These are phyloP conservation scores for Gobio gobio DNA, from an alignment of 2,113 vertebrate species.

Conservation along the genomic window DNA sequence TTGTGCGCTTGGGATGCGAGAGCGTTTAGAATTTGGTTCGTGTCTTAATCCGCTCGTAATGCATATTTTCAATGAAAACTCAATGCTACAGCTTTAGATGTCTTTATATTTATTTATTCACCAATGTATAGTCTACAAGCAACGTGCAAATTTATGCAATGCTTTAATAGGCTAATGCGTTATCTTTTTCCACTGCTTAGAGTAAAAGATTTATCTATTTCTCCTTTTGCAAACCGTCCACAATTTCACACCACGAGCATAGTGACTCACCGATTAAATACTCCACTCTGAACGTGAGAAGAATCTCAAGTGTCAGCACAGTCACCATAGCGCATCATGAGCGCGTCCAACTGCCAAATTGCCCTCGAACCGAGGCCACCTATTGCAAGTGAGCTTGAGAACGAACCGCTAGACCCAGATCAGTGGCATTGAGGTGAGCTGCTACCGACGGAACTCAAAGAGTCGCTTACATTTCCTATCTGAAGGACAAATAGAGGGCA, in stretches of 20 bases:
- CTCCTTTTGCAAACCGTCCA: not conserved
- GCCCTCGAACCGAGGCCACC: conserved; percentile 23
- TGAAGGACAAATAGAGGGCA: conserved; percentile 65
- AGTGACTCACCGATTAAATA: conserved; percentile 59
- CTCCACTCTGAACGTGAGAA: conserved; percentile 54
- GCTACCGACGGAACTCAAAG: not conserved
- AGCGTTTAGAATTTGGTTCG: conserved; percentile 18
- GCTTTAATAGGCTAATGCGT: not conserved
- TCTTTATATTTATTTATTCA: not conserved
- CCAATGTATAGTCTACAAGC: too few relatives aligned
- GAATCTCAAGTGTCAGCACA: conserved; percentile 48
- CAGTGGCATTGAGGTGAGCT: not conserved
- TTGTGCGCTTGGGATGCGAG: not conserved
- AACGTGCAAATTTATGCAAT: not conserved
- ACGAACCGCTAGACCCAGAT: not conserved
- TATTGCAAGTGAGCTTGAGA: not conserved
- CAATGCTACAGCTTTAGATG: not conserved
- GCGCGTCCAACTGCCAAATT: conserved; percentile 33
- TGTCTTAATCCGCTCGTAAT: not conserved
- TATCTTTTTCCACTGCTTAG: not conserved
- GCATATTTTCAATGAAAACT: not conserved
- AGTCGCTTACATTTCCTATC: conserved; percentile 1
- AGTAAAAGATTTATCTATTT: not conserved
- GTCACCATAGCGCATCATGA: conserved; percentile 28
- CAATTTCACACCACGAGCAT: conserved; percentile 26